These are phyloP conservation scores for Zosterops hypoxanthus DNA, from an alignment of 2,113 vertebrate genomes.

Conservation along the genomic window DNA sequence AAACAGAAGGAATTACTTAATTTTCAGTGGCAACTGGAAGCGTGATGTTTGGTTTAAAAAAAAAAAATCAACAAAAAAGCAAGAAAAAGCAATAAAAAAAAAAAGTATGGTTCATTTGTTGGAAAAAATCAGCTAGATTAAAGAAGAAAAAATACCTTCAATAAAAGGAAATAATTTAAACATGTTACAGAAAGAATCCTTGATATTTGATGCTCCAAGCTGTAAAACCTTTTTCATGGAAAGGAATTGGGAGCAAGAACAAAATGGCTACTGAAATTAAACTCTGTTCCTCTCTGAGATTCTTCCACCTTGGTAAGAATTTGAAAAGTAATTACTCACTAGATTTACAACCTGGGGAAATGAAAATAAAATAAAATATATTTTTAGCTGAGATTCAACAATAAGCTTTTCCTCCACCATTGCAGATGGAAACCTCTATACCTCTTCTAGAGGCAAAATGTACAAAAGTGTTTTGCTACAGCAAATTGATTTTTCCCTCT, in stretches of 20 bases:
- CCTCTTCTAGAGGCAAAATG: neutral
- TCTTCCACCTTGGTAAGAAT: neutral
- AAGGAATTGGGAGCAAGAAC: neutral
- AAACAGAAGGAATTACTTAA: neutral
- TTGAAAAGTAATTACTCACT: neutral
- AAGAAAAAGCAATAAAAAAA: neutral
- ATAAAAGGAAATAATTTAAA: neutral
- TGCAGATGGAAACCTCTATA: neutral
- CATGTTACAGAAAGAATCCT: neutral
- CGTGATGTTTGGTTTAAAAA: neutral
- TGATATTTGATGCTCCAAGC: neutral
- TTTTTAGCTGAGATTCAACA: neutral
- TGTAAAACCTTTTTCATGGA: neutral
- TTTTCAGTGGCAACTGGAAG: neutral
- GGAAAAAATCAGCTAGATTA: neutral
- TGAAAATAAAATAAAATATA: neutral
- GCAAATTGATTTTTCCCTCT: neutral
- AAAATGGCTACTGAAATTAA: neutral
- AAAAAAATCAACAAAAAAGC: neutral
- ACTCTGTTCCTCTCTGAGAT: neutral
- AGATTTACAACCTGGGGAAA: neutral
- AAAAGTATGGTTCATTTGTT: neutral
- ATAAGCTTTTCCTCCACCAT: neutral
- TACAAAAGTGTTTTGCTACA: neutral
- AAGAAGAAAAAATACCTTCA: neutral